Evolutionary conservation across 2,888 invertebrate species (phyloP).

Genomic region (Tryphoninae sp.): DNA sequence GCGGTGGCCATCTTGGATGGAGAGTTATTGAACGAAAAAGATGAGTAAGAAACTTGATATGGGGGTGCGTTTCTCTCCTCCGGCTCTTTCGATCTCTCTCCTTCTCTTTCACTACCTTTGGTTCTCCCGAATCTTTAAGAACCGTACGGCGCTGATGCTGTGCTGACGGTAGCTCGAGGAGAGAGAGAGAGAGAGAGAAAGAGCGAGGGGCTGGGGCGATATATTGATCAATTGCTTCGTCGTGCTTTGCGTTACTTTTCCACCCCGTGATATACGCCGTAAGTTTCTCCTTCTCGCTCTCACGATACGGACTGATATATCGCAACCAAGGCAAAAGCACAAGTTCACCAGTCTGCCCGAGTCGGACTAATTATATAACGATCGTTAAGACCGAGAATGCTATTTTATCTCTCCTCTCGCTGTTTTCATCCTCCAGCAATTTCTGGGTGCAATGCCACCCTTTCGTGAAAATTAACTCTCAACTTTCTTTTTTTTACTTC

Average conservation of each 20-base stretch:
- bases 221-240: slow-evolving; percentile 81
- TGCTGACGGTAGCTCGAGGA: slow-evolving; percentile 78
- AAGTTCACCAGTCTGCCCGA: background rate
- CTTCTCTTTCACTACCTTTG: slow-evolving; percentile 54
- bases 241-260: slow-evolving; percentile 80
- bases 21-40: slow-evolving; percentile 82
- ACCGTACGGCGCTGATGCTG: slow-evolving; percentile 70
- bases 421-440: slow-evolving; percentile 37
- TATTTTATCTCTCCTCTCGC: slow-evolving; percentile 40
- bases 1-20: slow-evolving; percentile 82
- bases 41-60: slow-evolving; percentile 82
- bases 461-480: slow-evolving; percentile 53
- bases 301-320: slow-evolving; percentile 1
- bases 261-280: slow-evolving; percentile 65
- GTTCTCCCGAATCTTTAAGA: slow-evolving; percentile 53
- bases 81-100: slow-evolving; percentile 59
- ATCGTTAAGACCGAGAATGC: slow-evolving; percentile 66
- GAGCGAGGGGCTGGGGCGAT: slow-evolving; percentile 77
- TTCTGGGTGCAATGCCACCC: slow-evolving; percentile 27
- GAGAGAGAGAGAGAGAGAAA: slow-evolving; percentile 73
- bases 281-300: background rate
- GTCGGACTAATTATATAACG: slow-evolving; percentile 78
- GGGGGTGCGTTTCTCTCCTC: slow-evolving; percentile 77
- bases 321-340: background rate
- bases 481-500: slow-evolving; percentile 45